Evolutionary conservation across 92 coral and sea anemone species (phyloP).

Genomic region (Parazoanthus darwini): DNA sequence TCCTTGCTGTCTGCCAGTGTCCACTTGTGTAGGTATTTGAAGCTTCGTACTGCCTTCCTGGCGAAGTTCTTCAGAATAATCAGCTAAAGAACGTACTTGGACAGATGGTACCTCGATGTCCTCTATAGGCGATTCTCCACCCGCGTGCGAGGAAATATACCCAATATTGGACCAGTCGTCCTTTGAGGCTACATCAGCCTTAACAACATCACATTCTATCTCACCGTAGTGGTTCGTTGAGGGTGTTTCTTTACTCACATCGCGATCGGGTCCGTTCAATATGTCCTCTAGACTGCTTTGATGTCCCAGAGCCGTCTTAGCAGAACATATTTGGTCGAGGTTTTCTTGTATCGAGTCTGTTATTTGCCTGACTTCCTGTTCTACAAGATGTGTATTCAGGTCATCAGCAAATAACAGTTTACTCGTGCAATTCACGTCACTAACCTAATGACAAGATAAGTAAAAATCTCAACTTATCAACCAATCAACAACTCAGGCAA

Average conservation of each 20-base stretch:
- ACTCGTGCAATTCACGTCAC: background rate
- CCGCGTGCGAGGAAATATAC: background rate
- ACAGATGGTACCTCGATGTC: background rate
- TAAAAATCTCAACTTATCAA: background rate
- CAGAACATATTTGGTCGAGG: background rate
- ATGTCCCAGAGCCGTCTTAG: background rate
- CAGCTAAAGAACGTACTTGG: background rate
- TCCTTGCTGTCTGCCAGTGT: background rate
- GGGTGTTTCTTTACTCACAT: background rate
- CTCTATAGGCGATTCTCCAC: background rate
- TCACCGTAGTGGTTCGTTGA: background rate
- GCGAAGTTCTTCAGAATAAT: background rate
- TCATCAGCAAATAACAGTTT: constrained; percentile 15
- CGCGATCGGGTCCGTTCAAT: background rate
- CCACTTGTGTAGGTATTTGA: background rate
- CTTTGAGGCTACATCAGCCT: background rate
- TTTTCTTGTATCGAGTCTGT: constrained; percentile 8
- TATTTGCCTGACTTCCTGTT: constrained; percentile 1
- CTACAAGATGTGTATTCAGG: background rate
- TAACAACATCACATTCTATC: background rate
- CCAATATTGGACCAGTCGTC: constrained; percentile 6
- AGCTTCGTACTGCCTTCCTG: background rate
- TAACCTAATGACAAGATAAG: background rate
- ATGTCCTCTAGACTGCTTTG: background rate
- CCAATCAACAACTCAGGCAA: background rate